Percentiles rank a stretch among this genome's conserved stretches.
phyloP scores from a whole-genome alignment of 2,888 invertebrate species.

The Corbicula japonica region DNA sequence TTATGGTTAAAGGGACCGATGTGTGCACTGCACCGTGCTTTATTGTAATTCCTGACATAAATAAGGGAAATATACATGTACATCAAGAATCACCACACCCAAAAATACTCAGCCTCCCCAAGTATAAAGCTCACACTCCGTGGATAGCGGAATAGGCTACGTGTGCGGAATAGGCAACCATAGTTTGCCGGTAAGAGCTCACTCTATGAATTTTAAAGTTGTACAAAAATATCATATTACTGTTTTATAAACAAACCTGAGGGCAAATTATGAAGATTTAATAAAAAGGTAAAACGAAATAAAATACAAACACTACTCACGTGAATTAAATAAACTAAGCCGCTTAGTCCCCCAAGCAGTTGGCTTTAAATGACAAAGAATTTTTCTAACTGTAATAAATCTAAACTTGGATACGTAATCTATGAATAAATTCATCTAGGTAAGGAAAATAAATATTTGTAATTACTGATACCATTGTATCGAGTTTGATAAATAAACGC shows the following conservation, averaged over 20 bases:
- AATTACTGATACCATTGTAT: constrained; percentile 22
- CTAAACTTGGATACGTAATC: constrained; percentile 12
- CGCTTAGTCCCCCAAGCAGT: background rate
- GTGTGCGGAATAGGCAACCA: too few relatives aligned
- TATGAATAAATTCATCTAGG: background rate
- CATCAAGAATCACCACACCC: too few relatives aligned
- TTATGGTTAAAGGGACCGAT: too few relatives aligned
- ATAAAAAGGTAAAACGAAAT: background rate
- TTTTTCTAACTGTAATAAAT: constrained; percentile 13
- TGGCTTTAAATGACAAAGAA: constrained; percentile 4
- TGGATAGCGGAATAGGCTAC: too few relatives aligned
- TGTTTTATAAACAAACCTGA: background rate
- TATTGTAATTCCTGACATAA: too few relatives aligned
- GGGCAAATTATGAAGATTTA: background rate
- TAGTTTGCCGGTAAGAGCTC: background rate
- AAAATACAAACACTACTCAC: background rate
- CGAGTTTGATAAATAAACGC: too few relatives aligned
- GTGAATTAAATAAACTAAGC: background rate
- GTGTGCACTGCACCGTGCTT: too few relatives aligned
- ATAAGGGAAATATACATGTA: too few relatives aligned
- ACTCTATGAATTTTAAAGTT: background rate
- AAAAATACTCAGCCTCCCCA: too few relatives aligned
- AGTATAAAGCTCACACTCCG: too few relatives aligned
- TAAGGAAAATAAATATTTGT: constrained; percentile 25
- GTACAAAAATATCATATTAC: background rate